Percentiles rank a stretch among this genome's conserved stretches.
These are phyloP conservation scores for Oligia latruncula DNA, from an alignment of 2,888 invertebrate species.

Conservation along the genomic window DNA sequence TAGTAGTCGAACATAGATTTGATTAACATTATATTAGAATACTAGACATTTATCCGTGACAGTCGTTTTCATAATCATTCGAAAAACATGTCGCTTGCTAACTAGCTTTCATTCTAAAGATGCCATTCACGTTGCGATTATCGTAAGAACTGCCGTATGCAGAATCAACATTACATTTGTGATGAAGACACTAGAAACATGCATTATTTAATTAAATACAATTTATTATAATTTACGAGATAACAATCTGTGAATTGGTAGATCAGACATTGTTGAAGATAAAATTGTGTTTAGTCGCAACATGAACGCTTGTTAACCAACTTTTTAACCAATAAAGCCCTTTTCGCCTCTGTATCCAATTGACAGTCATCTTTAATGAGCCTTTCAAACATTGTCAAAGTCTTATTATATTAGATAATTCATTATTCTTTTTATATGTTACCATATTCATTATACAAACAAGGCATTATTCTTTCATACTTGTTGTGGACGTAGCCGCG, in stretches of 20 bases:
- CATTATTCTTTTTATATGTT: conserved; percentile 81
- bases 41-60: conserved; percentile 63
- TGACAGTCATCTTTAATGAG: conserved; percentile 81
- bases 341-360: conserved; percentile 79
- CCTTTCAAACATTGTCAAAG: conserved; percentile 84
- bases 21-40: conserved; percentile 63
- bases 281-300: conserved; percentile 41
- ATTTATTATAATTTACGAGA: neutral
- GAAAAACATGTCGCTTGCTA: conserved; percentile 46
- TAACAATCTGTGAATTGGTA: neutral
- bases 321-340: conserved; percentile 78
- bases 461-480: conserved; percentile 85
- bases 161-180: conserved; percentile 9
- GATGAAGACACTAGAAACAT: conserved; percentile 27
- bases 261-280: neutral
- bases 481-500: conserved; percentile 74
- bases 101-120: conserved; percentile 38
- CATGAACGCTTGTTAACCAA: conserved; percentile 41
- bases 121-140: conserved; percentile 50
- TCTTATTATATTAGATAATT: conserved; percentile 88
- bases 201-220: conserved; percentile 4
- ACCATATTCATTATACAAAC: conserved; percentile 84
- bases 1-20: conserved; percentile 53
- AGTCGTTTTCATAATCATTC: conserved; percentile 55
- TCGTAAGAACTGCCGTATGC: neutral